Evolutionary conservation across 2,113 vertebrate genomes (phyloP).

Genomic region (pig (Sus scrofa)): T2T-Sscrofa CM000826.6:124392001-124392500

Average conservation of each 20-base stretch:
- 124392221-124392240: constrained; percentile 65
- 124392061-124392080: constrained; percentile 41
- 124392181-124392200: constrained; percentile 72
- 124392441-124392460: constrained; percentile 10
- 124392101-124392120: constrained; percentile 68
- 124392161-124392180: constrained; percentile 77
- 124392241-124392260: background rate
- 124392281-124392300: constrained; percentile 28
- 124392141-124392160: constrained; percentile 70
- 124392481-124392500: background rate
- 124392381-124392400: background rate
- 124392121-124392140: constrained; percentile 71
- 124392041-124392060: background rate
- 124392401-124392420: background rate
- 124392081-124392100: constrained; percentile 37
- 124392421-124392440: background rate
- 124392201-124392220: constrained; percentile 56
- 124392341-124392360: background rate
- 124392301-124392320: background rate
- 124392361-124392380: background rate
- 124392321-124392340: constrained; percentile 23
- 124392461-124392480: background rate
- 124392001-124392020: constrained; percentile 7
- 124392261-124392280: background rate
- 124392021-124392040: background rate